phyloP scores from a whole-genome alignment of 2,797 vertebrate genomes.

The Microctenopoma lineatum region DNA sequence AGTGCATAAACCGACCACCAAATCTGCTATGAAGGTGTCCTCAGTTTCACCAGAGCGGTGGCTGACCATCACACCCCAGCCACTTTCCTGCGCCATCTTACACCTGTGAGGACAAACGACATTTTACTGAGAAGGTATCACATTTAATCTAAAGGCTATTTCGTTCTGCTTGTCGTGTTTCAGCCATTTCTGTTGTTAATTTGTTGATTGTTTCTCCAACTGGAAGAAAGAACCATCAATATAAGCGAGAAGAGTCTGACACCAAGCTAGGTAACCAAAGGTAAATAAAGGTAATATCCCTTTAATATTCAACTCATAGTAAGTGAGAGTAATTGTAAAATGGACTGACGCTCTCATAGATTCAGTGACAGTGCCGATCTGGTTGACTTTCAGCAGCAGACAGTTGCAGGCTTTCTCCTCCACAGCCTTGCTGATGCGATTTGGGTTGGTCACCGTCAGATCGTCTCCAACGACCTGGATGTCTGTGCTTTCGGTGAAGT shows the following conservation, averaged over 20 bases:
- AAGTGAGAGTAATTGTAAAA: neutral
- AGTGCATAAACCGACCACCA: conserved; percentile 96
- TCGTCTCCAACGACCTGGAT: conserved; percentile 97
- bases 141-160: no score
- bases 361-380: conserved; percentile 94
- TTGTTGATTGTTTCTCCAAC: neutral
- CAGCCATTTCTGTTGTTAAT: neutral
- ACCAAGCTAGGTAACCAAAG: neutral
- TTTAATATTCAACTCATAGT: neutral
- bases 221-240: neutral
- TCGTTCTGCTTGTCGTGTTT: neutral
- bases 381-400: conserved; percentile 97
- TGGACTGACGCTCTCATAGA: conserved; percentile 90
- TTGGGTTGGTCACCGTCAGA: conserved; percentile 95
- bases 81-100: conserved; percentile 93
- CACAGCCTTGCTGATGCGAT: conserved; percentile 92
- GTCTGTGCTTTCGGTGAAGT: conserved; percentile 86
- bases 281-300: neutral
- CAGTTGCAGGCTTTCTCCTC: conserved; percentile 94
- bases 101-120: conserved; percentile 80
- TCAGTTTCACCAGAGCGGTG: conserved; percentile 98
- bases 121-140: neutral
- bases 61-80: conserved; percentile 99
- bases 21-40: conserved; percentile 96
- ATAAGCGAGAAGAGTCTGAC: neutral